A percentile compares a stretch with the other conserved stretches of the same genome.
Evolutionary conservation across 2,888 invertebrate genomes (phyloP).

Genomic region (Aleiodes leptofemur): DNA sequence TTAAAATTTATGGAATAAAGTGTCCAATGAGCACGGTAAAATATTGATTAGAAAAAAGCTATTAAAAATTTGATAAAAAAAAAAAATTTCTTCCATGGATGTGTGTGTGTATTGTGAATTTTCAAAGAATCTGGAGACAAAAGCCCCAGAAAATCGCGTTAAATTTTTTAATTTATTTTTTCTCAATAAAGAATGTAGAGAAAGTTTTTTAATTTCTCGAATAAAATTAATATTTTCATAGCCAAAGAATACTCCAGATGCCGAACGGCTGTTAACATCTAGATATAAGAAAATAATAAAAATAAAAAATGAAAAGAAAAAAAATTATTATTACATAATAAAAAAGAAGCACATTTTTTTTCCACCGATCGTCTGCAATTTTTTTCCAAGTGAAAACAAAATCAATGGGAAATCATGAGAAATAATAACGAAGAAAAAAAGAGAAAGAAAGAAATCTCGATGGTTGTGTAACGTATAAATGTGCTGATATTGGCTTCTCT

Average conservation of each 20-base stretch:
- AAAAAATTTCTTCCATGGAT: not conserved
- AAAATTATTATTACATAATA: not conserved
- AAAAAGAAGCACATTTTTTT: not conserved
- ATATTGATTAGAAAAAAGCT: not conserved
- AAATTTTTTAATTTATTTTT: too few relatives aligned
- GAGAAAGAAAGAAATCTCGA: conserved; percentile 52
- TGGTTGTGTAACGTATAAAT: conserved; percentile 65
- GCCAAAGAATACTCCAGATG: conserved; percentile 46
- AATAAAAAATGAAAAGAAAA: not conserved
- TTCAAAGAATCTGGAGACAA: too few relatives aligned
- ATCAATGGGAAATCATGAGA: not conserved
- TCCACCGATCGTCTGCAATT: conserved; percentile 26
- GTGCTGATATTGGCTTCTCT: conserved; percentile 76
- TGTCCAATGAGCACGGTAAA: not conserved
- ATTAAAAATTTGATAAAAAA: not conserved
- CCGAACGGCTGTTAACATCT: conserved; percentile 25
- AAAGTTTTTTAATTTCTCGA: not conserved
- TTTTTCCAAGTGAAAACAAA: not conserved
- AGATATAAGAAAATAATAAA: conserved; percentile 6
- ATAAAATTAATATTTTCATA: not conserved
- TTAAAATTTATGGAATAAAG: too few relatives aligned
- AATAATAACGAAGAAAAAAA: conserved; percentile 32
- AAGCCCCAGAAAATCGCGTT: too few relatives aligned
- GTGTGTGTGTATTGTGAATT: not conserved
- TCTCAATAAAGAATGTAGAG: too few relatives aligned